Evolutionary conservation across 1,140 invertebrate genomes (phyloP).

Genomic region (Meloidogyne chitwoodi): DNA sequence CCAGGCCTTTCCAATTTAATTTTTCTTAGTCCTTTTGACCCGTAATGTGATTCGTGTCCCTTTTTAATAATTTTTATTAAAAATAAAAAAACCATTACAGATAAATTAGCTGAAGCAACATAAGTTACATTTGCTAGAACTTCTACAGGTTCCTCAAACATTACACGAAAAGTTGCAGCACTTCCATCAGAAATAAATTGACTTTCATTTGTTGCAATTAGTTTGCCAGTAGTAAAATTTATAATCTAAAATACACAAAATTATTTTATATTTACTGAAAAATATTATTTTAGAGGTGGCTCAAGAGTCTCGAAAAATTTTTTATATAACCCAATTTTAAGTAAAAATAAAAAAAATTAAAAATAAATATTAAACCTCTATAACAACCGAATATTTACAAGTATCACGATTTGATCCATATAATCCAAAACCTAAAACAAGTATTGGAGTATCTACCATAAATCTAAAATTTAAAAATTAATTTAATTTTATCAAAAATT

Average conservation of each 20-base stretch:
- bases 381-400: conserved; percentile 75
- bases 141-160: conserved; percentile 82
- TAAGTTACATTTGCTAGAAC: conserved; percentile 76
- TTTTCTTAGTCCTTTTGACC: conserved; percentile 74
- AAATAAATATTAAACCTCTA: conserved; percentile 64
- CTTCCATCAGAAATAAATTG: conserved; percentile 77
- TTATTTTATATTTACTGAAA: background rate
- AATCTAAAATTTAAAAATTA: conserved; percentile 69
- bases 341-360: background rate
- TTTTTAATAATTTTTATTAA: conserved; percentile 62
- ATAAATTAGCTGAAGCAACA: conserved; percentile 76
- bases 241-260: conserved; percentile 65
- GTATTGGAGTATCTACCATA: conserved; percentile 76
- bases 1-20: conserved; percentile 61
- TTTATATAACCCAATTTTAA: background rate
- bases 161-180: conserved; percentile 76
- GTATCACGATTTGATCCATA: conserved; percentile 80
- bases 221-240: conserved; percentile 72
- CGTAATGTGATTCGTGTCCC: conserved; percentile 83
- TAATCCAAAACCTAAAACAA: conserved; percentile 79
- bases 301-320: too few relatives aligned
- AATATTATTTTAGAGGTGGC: too few relatives aligned
- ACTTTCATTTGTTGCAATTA: conserved; percentile 74
- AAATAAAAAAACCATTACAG: conserved; percentile 64
- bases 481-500: background rate